Evolutionary conservation across 1,140 invertebrate genomes (phyloP), one percentile per base, ranked within the genome.

Genomic region (Halotydeus destructor): DNA sequence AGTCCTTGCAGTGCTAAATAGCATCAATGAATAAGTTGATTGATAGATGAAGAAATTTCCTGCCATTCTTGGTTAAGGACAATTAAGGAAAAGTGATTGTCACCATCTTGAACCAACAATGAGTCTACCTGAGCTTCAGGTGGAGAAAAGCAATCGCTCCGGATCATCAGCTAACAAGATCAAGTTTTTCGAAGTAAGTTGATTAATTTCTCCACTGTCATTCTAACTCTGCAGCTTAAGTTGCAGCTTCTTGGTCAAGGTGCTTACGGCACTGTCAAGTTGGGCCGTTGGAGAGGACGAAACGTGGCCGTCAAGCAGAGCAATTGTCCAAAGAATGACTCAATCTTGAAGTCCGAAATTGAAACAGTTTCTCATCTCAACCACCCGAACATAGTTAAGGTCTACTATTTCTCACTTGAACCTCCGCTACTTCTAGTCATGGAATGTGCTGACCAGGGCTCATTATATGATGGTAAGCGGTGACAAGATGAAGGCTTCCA

Each of bases 401-500:
- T 96, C n/a, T 85, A 86, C 68, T 88, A 85, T 43, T 82, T 81
- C 3, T 86, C 79, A 54, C 55, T 54, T 16, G 12, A 21, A 9
- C 38, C 42, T 3, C 68, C 74, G 35, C 89, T 85, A 35, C 91
- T 82, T 60, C 66, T 96, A 43, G 80, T 96, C 6, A 94, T 97
- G 85, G 89, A 97, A 60, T 96, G 84, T 70, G 88, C 88, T 5
- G 88, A 96, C 65, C 82, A 83, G 43, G 89, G 89, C 25, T 93
- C 86, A 3, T 62, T 97, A n/a, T 89, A 89, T 57, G 85, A 93
- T 67, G 69, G 75, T 77, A 62, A 54, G 56, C 48, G 44, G 36
- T 26, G n/a, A 40, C 30, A 5, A 21, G 23, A 8, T 30, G 18
- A 5, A 26, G 3, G 23, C 21, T 19, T 24, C 38, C 8, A 26